Evolutionary conservation across 2,113 vertebrate species (phyloP), one percentile per base, ranked within the genome.

Genomic region (Struthio camelus): DNA sequence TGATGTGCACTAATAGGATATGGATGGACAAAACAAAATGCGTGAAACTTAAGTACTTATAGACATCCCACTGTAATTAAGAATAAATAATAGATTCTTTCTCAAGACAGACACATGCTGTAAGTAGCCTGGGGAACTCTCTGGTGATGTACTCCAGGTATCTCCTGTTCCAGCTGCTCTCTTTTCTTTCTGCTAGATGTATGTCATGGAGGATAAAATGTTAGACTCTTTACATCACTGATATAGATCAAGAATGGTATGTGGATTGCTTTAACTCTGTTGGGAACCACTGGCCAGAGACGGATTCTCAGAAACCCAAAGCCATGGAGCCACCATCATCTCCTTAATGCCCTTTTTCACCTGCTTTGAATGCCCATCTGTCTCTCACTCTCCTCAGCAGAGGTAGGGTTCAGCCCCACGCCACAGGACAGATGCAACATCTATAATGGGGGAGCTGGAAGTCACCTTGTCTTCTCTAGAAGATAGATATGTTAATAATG

Each of bases 151-250:
- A 18, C 5, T 88, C 16, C 27, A 72, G 28, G 22, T 25, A 42
- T 14, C 25, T 89, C 18, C 48, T 77, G 16, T 25, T 88, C 44
- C 72, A 78, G 28, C 6, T 83, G 22, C 27, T 85, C 64, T 81
- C 46, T 56, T 64, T 22, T 38, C 14, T 78, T 90, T 89, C 89
- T 78, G 50, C 28, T 61, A 61, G 38, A 34, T 72, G 32, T 4
- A 54, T 17, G 5, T 24, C 23, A 48, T 14, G 34, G 34, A 86
- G 8, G 14, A 58, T 61, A 50, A 0, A 3, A 50, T n/a, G 28
- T 65, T 73, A 69, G 4, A 51, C 5, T 36, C 5, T 71, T 78
- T 20, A 62, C 23, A 34, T 58, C 75, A 76, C 10, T 0, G 0
- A 40, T 14, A 48, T 58, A 83, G 70, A n/a, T 32, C 5, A 53